Base-by-base conservation (phyloP, 1,140 invertebrate species). In the Ridgeia piscesae region DNA sequence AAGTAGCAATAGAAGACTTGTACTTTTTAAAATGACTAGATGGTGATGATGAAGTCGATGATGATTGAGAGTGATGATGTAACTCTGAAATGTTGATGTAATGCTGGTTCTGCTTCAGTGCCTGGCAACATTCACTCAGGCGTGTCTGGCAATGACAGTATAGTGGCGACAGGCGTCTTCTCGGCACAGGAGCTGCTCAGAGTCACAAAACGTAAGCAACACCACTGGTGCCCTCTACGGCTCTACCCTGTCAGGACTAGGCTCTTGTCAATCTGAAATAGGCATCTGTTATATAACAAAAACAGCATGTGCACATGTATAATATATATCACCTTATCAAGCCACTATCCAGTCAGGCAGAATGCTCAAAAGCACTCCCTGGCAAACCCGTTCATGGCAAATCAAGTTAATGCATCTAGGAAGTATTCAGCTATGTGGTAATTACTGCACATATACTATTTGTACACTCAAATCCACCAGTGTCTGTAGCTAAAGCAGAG, bases 111-210 rank as follows among this genome's bases (percentile, higher is more conserved):
- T 77, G 58, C 27, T 77, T 96, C 97, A 98, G 98, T 98, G 96
- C 98, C 98, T 97, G 97, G 97, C 94, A 98, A 99, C 97, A 99
- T 99, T 97, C 98, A 99, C 97, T 99, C 99, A 96, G 98, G 98
- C 95, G 98, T 99, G 95, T 98, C 99, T 96, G 99, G 98, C 97
- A 99, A 99, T 97, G 98, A 99, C 97, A 99, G 99, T 96, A 99
- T 99, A 96, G 97, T 99, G 97, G 98, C 99, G 94, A 99, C 98
- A 94, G 99, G 99, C 96, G 99, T 99, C 95, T 99, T 99, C 97
- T 99, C 98, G 95, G 99, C 99, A 93, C 98, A 98, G 97, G 99
- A 99, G 97, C 97, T 99, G 95, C 94, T 96, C 90, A 93, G 94
- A 91, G 95, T 96, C 89, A 96, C 95, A 93, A 93, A 94, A 94